Percentiles rank a stretch among this genome's conserved stretches.
Conservation (phyloP, 2,113 vertebrate genomes). For the Blennius ocellaris region DNA sequence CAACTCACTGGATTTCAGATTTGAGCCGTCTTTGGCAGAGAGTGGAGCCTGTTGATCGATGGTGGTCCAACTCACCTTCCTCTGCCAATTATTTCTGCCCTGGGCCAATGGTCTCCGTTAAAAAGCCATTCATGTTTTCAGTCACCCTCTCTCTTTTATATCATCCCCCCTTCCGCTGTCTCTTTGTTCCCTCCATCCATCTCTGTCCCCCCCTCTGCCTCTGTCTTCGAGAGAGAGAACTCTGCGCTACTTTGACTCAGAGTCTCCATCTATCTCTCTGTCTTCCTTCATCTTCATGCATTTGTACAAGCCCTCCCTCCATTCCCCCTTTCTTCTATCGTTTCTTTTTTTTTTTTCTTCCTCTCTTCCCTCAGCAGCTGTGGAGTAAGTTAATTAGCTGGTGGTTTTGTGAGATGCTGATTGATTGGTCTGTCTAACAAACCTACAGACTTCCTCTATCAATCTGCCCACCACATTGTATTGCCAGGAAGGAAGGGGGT, state of each 20-base stretch:
- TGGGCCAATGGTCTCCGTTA: slow-evolving; percentile 70
- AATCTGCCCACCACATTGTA: slow-evolving; percentile 73
- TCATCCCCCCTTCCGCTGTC: slow-evolving; percentile 63
- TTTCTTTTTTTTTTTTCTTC: slow-evolving; percentile 29
- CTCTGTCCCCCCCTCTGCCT: slow-evolving; percentile 52
- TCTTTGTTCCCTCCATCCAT: slow-evolving; percentile 60
- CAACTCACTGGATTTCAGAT: slow-evolving; percentile 59
- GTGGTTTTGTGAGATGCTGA: slow-evolving; percentile 84
- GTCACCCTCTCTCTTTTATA: slow-evolving; percentile 70
- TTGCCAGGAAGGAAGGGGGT: slow-evolving; percentile 70
- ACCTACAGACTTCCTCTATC: slow-evolving; percentile 81
- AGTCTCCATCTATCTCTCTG: slow-evolving; percentile 36
- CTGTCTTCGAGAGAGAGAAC: slow-evolving; percentile 51
- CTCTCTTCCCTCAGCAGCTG: slow-evolving; percentile 67
- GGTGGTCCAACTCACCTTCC: slow-evolving; percentile 74
- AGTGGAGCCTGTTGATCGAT: slow-evolving; percentile 72
- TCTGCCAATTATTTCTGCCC: slow-evolving; percentile 75
- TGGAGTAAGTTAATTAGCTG: slow-evolving; percentile 84
- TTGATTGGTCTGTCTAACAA: slow-evolving; percentile 83
- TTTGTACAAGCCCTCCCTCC: slow-evolving; percentile 32
- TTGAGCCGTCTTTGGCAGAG: slow-evolving; percentile 67
- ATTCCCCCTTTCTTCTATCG: slow-evolving; percentile 12
- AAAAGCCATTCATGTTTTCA: slow-evolving; percentile 78
- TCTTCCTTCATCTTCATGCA: slow-evolving; percentile 68
- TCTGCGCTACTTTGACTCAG: slow-evolving; percentile 60